phyloP scores from a whole-genome alignment of 2,113 vertebrate genomes.

The Apteryx mantelli region DNA sequence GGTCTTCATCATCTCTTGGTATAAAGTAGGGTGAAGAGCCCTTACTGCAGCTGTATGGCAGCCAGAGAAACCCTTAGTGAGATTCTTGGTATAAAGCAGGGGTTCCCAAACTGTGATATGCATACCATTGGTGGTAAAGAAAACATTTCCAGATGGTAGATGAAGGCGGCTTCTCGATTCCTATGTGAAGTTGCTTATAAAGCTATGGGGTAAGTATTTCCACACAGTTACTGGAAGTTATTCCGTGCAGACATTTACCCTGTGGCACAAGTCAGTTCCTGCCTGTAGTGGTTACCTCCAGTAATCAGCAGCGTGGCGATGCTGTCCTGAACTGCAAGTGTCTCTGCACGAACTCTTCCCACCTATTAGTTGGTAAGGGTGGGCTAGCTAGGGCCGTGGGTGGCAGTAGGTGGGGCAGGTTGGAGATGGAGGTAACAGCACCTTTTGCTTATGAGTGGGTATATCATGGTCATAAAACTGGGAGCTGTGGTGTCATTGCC shows the following conservation, averaged over 20 bases:
- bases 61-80: background rate
- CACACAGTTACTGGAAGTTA: background rate
- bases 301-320: background rate
- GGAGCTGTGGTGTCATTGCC: background rate
- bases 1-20: background rate
- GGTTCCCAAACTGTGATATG: background rate
- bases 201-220: background rate
- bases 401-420: fast-evolving
- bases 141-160: slow-evolving; percentile 26
- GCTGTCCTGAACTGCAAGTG: background rate
- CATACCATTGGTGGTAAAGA: background rate
- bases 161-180: background rate
- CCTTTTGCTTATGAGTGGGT: background rate
- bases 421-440: background rate
- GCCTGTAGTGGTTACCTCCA: background rate
- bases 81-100: background rate
- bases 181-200: background rate
- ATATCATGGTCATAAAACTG: background rate
- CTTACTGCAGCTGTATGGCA: slow-evolving; percentile 22
- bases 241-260: background rate
- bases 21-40: background rate
- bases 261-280: background rate
- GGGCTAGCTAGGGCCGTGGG: background rate
- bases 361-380: background rate
- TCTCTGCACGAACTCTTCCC: background rate